Conservation (phyloP, 2,113 vertebrate genomes). For the Amblyornis subalaris region DNA sequence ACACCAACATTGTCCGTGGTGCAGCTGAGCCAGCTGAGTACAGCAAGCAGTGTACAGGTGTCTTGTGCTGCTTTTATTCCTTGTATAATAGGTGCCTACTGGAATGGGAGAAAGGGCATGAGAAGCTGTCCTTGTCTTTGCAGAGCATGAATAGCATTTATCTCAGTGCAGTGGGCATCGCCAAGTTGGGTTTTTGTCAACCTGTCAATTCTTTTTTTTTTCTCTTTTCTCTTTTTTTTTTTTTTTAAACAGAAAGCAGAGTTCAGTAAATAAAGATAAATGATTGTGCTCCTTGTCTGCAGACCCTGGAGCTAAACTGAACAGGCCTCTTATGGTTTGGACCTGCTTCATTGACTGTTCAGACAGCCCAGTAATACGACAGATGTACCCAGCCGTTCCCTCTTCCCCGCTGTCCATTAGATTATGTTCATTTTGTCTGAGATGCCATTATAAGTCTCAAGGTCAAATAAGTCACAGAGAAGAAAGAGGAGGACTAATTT, state of each 20-base stretch:
- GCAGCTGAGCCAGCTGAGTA: not conserved
- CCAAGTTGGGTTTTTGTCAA: conserved; percentile 76
- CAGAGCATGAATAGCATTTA: conserved; percentile 78
- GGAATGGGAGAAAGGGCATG: conserved; percentile 67
- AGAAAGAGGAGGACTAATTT: conserved; percentile 69
- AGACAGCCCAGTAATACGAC: conserved; percentile 86
- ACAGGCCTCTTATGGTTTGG: conserved; percentile 83
- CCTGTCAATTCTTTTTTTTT: conserved; percentile 73
- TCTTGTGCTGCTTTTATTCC: conserved; percentile 56
- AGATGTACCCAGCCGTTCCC: conserved; percentile 84
- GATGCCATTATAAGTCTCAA: conserved; percentile 84
- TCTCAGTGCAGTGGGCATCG: conserved; percentile 75
- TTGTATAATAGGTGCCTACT: conserved; percentile 55
- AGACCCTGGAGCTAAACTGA: conserved; percentile 83
- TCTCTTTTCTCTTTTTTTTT: not conserved
- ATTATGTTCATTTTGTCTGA: conserved; percentile 85
- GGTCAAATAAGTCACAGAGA: conserved; percentile 78
- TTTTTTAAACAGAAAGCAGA: conserved; percentile 78
- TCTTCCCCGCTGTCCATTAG: conserved; percentile 83
- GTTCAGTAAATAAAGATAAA: conserved; percentile 89
- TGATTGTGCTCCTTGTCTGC: conserved; percentile 79
- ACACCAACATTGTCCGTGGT: not conserved
- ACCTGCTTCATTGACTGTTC: conserved; percentile 87
- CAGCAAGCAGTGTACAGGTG: not conserved
- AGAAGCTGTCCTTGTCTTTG: conserved; percentile 75